Conservation (phyloP, 2,797 vertebrate genomes). For the Darevskia mixta region DNA sequence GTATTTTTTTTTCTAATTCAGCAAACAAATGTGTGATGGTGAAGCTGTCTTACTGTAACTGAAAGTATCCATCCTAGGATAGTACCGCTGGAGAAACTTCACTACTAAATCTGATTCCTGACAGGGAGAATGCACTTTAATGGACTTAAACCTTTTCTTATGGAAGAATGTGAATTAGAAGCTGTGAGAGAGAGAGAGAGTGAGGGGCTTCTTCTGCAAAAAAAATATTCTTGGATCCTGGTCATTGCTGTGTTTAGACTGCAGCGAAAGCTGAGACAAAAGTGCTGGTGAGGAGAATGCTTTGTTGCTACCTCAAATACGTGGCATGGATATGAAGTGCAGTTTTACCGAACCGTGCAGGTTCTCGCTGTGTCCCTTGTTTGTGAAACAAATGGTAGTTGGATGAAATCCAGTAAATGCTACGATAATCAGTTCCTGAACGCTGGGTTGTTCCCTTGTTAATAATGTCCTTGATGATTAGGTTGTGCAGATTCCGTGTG, state of each 20-base stretch:
- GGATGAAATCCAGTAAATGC: rapidly evolving
- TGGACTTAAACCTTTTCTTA: constrained; percentile 23
- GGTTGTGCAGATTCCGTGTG: neutral
- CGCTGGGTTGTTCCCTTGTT: rapidly evolving
- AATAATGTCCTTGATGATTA: rapidly evolving
- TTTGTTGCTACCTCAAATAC: constrained; percentile 32
- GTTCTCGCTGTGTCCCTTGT: neutral
- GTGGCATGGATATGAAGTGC: neutral
- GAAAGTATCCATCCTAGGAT: neutral
- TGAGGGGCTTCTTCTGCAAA: neutral
- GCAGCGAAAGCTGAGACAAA: neutral
- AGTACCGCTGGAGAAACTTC: constrained; percentile 6
- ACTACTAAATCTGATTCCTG: neutral
- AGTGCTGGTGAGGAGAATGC: neutral
- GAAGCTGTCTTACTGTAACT: neutral
- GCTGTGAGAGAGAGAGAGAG: neutral
- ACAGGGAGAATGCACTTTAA: constrained; percentile 39
- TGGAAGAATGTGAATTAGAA: constrained; percentile 49
- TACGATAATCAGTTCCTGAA: rapidly evolving
- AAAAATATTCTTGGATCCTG: neutral
- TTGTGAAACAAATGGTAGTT: rapidly evolving
- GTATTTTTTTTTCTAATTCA: no score
- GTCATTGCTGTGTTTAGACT: neutral
- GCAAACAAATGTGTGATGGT: neutral
- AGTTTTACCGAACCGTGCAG: neutral